These are phyloP conservation scores for Rhincodon typus DNA, from an alignment of 2,797 vertebrate genomes.

Conservation along the genomic window DNA sequence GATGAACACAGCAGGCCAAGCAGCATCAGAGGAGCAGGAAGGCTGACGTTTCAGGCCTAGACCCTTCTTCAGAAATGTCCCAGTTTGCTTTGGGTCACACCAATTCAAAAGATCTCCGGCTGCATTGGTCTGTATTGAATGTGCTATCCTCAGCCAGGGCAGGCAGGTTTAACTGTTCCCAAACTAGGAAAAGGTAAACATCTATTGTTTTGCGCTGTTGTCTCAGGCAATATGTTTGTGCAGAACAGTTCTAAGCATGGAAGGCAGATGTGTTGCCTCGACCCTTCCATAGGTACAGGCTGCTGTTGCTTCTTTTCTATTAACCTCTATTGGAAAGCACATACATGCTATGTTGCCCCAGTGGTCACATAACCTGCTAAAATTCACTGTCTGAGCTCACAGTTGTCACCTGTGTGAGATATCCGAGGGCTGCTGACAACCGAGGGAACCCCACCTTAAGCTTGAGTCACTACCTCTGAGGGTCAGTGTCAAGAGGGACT, in stretches of 20 bases:
- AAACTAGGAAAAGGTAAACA: not conserved
- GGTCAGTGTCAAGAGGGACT: not conserved
- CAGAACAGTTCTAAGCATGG: not conserved
- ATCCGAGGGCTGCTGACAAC: not conserved
- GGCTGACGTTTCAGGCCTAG: too few species aligned
- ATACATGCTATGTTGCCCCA: not conserved
- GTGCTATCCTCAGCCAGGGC: not conserved
- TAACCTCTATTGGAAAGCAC: not conserved
- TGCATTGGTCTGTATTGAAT: not conserved
- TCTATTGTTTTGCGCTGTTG: not conserved
- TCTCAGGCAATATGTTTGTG: not conserved
- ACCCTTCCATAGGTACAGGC: not conserved
- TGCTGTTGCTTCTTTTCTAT: not conserved
- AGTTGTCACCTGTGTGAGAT: not conserved
- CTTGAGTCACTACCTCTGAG: too few species aligned
- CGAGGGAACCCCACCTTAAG: not conserved
- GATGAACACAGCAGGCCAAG: too few species aligned
- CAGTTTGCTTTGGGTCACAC: not conserved
- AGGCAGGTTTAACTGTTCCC: not conserved
- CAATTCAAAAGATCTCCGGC: not conserved
- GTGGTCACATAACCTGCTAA: not conserved
- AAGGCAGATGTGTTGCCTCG: not conserved
- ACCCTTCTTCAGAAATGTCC: too few species aligned
- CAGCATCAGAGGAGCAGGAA: too few species aligned
- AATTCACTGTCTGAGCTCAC: not conserved